Conservation (phyloP, 2,113 vertebrate genomes). For the Corvus cornix region DNA sequence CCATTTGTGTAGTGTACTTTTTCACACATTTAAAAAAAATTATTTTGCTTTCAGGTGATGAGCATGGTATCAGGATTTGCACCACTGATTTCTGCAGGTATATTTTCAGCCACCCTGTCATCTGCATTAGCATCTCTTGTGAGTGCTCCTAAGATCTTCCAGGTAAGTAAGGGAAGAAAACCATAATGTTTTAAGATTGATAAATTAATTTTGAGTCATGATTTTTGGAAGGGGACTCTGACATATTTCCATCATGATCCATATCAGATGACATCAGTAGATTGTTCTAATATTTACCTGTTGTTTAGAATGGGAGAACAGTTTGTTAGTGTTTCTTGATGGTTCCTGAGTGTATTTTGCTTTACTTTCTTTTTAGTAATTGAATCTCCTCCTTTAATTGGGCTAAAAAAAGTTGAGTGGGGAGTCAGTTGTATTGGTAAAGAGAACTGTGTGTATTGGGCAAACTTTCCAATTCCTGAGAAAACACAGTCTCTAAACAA, state of each 20-base stretch:
- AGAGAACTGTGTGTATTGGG: background rate
- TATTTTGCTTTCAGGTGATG: conserved; percentile 83
- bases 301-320: background rate
- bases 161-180: conserved; percentile 75
- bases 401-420: background rate
- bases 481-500: background rate
- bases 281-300: background rate
- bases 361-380: background rate
- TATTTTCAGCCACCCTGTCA: conserved; percentile 97
- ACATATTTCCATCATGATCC: background rate
- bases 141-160: conserved; percentile 97
- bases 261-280: background rate
- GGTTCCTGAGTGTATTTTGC: background rate
- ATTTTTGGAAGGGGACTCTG: background rate
- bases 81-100: conserved; percentile 93
- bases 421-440: background rate
- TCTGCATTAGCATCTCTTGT: conserved; percentile 97
- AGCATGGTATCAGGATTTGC: conserved; percentile 93
- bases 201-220: background rate
- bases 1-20: background rate
- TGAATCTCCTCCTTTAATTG: background rate
- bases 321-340: background rate
- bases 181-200: background rate
- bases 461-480: background rate
- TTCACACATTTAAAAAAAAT: background rate